phyloP scores from a whole-genome alignment of 2,797 vertebrate species.

The Mormyrus hasselquistii region DNA sequence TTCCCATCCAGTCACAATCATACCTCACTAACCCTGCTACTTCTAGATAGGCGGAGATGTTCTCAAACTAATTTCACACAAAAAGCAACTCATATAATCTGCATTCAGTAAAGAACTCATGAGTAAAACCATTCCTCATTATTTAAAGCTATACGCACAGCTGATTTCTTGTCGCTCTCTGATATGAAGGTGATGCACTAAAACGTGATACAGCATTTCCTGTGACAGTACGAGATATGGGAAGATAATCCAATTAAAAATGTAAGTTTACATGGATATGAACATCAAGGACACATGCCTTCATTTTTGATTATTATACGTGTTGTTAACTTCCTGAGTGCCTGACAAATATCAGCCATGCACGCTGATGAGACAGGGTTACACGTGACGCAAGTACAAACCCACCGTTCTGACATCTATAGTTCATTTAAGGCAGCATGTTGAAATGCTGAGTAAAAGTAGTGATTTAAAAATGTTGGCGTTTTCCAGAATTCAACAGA shows the following conservation, averaged over 20 bases:
- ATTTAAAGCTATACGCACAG: neutral
- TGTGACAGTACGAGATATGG: neutral
- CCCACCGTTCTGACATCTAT: neutral
- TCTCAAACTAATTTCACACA: neutral
- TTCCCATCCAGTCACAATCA: neutral
- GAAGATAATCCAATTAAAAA: neutral
- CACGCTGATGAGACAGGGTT: neutral
- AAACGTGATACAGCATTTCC: neutral
- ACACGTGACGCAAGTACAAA: neutral
- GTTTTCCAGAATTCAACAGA: neutral
- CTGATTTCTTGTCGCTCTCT: neutral
- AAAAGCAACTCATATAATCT: neutral
- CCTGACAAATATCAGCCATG: neutral
- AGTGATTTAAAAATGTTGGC: neutral
- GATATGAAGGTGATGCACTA: neutral
- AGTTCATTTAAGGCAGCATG: constrained; percentile 6
- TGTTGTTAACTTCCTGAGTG: neutral
- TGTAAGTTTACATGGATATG: neutral
- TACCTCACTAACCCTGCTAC: neutral
- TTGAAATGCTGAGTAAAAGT: neutral
- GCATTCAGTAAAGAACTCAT: neutral
- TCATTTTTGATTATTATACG: neutral
- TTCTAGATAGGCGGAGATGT: neutral
- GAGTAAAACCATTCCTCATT: neutral
- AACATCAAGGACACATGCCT: neutral